Base-by-base conservation (phyloP, 1,140 invertebrate species). In the Anastrepha ludens region DNA sequence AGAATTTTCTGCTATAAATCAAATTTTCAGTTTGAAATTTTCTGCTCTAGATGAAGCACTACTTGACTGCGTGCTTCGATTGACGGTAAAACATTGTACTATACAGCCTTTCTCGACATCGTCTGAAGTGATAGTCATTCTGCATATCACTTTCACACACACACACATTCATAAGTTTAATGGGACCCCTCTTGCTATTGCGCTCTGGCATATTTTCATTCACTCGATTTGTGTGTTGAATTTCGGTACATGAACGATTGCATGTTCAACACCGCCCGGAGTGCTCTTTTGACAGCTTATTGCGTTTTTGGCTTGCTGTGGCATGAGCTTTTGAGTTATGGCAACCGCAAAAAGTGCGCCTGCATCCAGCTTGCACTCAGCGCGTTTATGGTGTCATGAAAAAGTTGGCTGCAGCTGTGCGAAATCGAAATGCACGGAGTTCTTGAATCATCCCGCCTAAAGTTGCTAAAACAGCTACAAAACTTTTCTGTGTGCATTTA, bases 221-320 rank as follows among this genome's bases (percentile, higher is more conserved):
- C 15, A 13, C 44, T 4, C 0, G 0, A 15, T 55, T 2, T 55
- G 47, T 9, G n/a, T 15, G 9, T 55, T 50, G 2, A 81, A 81
- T 41, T 55, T 9, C n/a, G 6, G 29, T 11, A n/a, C 47, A 50
- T 81, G 44, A 8, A 55, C 20, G 74, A 81, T 81, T 3, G n/a
- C 74, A 29, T 81, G 74, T 50, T 9, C 3, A 81, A 81, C 74
- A 81, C 2, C n/a, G 8, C 70, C 44, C n/a, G 47, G 50, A 81
- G 74, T 29, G 74, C 47, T 9, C 17, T 55, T 81, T 58, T 20
- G 47, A 81, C 74, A 81, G 74, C 74, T 81, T 55, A 67, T 50
- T 55, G 47, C 74, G n/a, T 58, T 81, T 81, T 20, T 20, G 6
- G 6, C 2, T 4, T 55, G n/a, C 20, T 47, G 55, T 20, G 55